phyloP scores from a whole-genome alignment of 2,888 invertebrate species.

The Frankliniella intonsa region DNA sequence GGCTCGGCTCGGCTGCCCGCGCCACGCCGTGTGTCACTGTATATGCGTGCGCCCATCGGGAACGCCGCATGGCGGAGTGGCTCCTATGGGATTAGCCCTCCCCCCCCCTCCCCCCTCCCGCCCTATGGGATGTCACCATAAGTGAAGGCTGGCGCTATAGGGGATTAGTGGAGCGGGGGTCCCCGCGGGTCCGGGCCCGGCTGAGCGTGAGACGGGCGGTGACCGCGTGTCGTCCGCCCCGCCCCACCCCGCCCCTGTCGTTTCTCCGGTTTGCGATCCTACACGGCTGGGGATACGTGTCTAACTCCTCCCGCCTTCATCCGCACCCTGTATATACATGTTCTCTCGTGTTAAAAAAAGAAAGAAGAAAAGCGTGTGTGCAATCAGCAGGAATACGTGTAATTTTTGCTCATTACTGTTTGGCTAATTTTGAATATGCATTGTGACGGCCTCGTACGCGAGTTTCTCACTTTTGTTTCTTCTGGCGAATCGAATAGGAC shows the following conservation, averaged over 20 bases:
- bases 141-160: neutral
- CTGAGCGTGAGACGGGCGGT: neutral
- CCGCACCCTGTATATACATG: too few relatives aligned
- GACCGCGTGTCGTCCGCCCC: neutral
- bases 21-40: neutral
- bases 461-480: too few relatives aligned
- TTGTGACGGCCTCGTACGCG: neutral
- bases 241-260: too few relatives aligned
- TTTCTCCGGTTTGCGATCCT: too few relatives aligned
- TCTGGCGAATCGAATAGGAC: too few relatives aligned
- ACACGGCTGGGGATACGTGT: too few relatives aligned
- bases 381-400: neutral
- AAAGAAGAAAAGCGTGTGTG: too few relatives aligned
- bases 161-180: neutral
- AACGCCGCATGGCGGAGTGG: slow-evolving; percentile 36
- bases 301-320: too few relatives aligned
- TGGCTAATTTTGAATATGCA: neutral
- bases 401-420: neutral
- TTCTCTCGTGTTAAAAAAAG: too few relatives aligned
- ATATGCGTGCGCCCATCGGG: slow-evolving; percentile 16
- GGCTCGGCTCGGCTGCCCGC: neutral
- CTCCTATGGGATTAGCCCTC: slow-evolving; percentile 40
- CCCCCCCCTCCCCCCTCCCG: slow-evolving; percentile 33
- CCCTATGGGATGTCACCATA: too few relatives aligned
- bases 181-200: neutral